Evolutionary conservation across 2,888 invertebrate genomes (phyloP).

Genomic region (Labia minor): DNA sequence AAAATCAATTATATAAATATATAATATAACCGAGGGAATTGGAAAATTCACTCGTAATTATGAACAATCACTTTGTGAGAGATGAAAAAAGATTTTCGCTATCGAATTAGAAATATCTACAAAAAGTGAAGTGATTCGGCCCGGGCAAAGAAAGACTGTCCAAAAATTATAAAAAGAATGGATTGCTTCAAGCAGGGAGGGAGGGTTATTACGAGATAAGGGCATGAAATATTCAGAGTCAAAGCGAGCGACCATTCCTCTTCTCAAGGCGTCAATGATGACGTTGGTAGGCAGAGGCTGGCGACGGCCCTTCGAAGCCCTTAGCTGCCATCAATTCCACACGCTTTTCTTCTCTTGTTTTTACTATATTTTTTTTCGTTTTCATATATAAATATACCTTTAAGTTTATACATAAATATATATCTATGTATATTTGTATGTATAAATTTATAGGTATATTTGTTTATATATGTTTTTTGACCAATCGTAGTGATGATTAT

Average conservation of each 20-base stretch:
- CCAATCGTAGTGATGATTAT: background rate
- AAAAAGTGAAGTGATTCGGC: background rate
- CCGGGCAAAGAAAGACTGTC: background rate
- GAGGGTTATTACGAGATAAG: background rate
- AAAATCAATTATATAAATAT: too few species aligned
- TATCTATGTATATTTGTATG: background rate
- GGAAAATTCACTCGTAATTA: background rate
- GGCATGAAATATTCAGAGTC: background rate
- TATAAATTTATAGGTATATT: too few species aligned
- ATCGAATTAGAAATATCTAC: background rate
- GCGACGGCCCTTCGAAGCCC: background rate
- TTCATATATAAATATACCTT: too few species aligned
- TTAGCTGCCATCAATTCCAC: background rate
- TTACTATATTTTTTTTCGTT: background rate
- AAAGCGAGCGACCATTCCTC: background rate
- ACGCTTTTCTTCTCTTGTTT: background rate
- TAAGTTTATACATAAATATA: too few species aligned
- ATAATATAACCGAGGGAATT: background rate
- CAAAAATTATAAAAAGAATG: background rate
- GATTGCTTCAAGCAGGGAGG: background rate
- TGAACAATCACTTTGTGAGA: background rate
- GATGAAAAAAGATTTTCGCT: background rate
- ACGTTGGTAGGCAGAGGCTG: background rate
- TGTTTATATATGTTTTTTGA: too few species aligned
- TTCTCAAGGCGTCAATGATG: background rate